Conservation (phyloP, 2,797 vertebrate species). For the Eurystomus glaucurus region DNA sequence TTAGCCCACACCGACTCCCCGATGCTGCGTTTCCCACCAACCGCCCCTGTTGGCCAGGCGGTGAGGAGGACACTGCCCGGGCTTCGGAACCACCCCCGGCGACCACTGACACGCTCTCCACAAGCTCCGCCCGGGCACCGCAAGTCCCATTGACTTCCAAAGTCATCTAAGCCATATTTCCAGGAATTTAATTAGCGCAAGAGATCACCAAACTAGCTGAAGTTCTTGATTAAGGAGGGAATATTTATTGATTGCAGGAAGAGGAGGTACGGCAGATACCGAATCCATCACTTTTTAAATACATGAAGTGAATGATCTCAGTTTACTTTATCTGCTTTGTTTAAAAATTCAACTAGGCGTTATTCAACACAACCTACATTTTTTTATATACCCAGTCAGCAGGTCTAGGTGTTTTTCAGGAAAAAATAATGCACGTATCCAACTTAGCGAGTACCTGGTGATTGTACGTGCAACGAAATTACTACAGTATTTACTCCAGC, state of each 20-base stretch:
- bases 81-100: accelerated
- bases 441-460: background rate
- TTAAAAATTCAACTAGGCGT: background rate
- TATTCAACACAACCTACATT: background rate
- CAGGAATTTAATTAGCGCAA: background rate
- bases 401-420: background rate
- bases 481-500: background rate
- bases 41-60: accelerated
- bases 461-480: background rate
- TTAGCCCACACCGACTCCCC: accelerated
- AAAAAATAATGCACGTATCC: background rate
- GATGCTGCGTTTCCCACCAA: accelerated
- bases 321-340: background rate
- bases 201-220: background rate
- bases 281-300: slow-evolving; percentile 24
- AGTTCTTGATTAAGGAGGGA: background rate
- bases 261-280: background rate
- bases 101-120: accelerated
- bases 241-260: background rate
- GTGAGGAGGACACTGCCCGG: accelerated
- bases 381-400: background rate
- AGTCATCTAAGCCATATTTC: background rate
- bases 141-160: background rate
- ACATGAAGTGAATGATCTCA: background rate
- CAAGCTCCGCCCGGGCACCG: background rate